Evolutionary conservation across 1,140 invertebrate genomes (phyloP), one percentile per base, ranked within the genome.

Genomic region (Phthorimaea operculella): DNA sequence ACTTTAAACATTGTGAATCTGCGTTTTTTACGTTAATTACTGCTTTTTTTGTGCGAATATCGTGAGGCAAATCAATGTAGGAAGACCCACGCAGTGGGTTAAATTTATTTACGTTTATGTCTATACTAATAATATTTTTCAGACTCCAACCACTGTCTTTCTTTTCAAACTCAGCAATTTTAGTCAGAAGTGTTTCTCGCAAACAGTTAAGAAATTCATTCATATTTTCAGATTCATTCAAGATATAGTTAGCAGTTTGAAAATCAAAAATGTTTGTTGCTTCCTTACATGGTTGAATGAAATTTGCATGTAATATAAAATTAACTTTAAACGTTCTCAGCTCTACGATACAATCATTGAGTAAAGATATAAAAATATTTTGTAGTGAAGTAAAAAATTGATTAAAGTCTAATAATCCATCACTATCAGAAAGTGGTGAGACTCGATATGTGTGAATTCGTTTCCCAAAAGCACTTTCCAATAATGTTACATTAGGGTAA

Each of bases 11-110:
- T 33, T 55, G 57, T 15, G 68, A 12, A 63, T 83, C 77, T 16
- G 54, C 55, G 59, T 80, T 83, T 68, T 74, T 51, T 50, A 86
- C 64, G 63, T 83, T 86, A 7, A 85, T 55, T 12, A 78, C 57
- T 10, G 76, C 73, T 44, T 69, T 70, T 57, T 81, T 82, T 12
- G 47, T 11, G 64, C 66, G 57, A 16, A 84, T 77, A 58, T 68
- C 58, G 21, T 60, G 51, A 33, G 76, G 71, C 57, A 76, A 57
- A 8, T 64, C 59, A 49, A 73, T 65, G 59, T 51, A 76, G 14
- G 74, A 72, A 17, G n/a, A n/a, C n/a, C n/a, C n/a, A n/a, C n/a
- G n/a, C n/a, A n/a, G n/a, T n/a, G n/a, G n/a, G n/a, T 67, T 71
- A 67, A 73, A 72, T 66, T 69, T 63, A 51, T 63, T 63, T 17